phyloP scores from a whole-genome alignment of 2,888 invertebrate genomes.

The Drosophila melanosoma region DNA sequence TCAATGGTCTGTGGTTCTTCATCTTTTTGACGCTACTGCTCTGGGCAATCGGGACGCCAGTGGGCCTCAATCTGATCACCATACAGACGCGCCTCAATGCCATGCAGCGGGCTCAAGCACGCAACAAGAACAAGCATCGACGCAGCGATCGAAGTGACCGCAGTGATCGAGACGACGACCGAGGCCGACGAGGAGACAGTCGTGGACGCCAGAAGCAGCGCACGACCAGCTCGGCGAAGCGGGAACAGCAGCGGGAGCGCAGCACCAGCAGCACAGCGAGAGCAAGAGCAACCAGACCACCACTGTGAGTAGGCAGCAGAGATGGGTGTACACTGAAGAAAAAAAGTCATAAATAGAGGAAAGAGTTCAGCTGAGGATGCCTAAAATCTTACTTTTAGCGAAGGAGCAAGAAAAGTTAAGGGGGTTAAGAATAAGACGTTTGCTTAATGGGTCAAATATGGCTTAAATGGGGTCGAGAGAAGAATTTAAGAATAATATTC shows the following conservation, averaged over 20 bases:
- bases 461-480: too few species aligned
- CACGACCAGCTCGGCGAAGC: conserved; percentile 50
- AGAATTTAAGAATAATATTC: too few species aligned
- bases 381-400: too few species aligned
- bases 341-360: background rate
- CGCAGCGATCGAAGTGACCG: conserved; percentile 50
- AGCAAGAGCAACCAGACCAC: conserved; percentile 59
- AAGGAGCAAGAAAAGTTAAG: too few species aligned
- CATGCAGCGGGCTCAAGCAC: conserved; percentile 62
- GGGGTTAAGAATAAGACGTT: too few species aligned
- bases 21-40: conserved; percentile 86
- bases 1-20: conserved; percentile 90
- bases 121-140: conserved; percentile 60
- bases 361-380: background rate
- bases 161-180: conserved; percentile 40
- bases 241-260: conserved; percentile 65
- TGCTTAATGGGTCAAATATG: too few species aligned
- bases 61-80: conserved; percentile 87
- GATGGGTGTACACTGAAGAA: background rate
- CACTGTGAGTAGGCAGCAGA: conserved; percentile 62
- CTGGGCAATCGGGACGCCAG: conserved; percentile 88
- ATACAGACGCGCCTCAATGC: conserved; percentile 81
- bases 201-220: conserved; percentile 61
- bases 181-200: conserved; percentile 37
- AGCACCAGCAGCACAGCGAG: conserved; percentile 73